Base-by-base conservation (phyloP, 30 jellyfish, hydroid and myxozoan genomes). In the Hydra vulgaris region DNA sequence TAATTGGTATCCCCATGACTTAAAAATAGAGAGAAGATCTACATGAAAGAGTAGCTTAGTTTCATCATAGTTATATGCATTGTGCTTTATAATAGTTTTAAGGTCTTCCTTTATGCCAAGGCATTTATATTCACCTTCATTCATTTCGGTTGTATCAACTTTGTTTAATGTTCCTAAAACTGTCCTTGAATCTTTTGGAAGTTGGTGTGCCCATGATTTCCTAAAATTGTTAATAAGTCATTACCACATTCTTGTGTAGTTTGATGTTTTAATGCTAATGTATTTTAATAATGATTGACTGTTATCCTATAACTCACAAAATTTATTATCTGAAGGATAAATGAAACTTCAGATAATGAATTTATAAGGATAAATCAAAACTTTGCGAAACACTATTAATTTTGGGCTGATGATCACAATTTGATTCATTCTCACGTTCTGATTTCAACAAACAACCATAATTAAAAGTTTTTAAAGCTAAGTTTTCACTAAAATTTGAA, bases 21-120 rank as follows among this genome's bases (percentile, higher is more conserved):
- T 74, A 53, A 74, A 74, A 21, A 74, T 21, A 20, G 82, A 73
- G 40, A 74, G 68, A 67, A 73, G 73, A 74, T 74, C 82, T 21
- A 74, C 61, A 53, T 74, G 23, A 21, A 74, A 21, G 55, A 21
- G 54, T 70, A 74, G 55, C 55, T 74, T 27, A 53, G 25, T 74
- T 40, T 40, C 61, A 40, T 40, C 8, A 40, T 12, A 40, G 61
- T 40, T 40, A 40, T 40, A 40, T 40, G 61, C 61, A 40, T 12
- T 40, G 12, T 12, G 61, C 61, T 12, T 40, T 40, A 40, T 3
- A 40, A 40, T 40, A 3, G 61, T 40, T 40, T 40, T 12, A 40
- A 40, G 61, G 12, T 12, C 61, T 40, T 40, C 61, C 61, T 40
- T 40, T 40, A 40, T 40, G 61, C 61, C 61, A 40, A 40, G 61